A percentile compares a stretch with the other conserved stretches of the same genome.
Evolutionary conservation across 2,797 vertebrate species (phyloP).

Genomic region (Onychomys torridus): DNA sequence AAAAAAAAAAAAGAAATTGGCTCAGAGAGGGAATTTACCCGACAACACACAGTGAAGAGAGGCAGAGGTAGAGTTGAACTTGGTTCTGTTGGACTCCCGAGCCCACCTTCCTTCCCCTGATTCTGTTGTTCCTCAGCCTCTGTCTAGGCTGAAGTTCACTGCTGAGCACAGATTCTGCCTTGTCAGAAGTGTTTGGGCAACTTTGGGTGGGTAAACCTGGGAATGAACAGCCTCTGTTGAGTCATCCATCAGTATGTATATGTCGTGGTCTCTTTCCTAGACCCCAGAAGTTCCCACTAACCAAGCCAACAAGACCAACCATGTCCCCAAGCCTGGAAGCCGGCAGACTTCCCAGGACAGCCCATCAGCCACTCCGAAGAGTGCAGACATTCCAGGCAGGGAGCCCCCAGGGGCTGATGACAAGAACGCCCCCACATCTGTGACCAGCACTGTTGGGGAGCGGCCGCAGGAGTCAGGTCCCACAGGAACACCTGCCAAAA

Average conservation of each 20-base stretch:
- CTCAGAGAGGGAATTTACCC: neutral
- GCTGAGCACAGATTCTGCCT: neutral
- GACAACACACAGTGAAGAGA: neutral
- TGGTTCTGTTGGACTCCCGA: neutral
- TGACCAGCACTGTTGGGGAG: slow-evolving; percentile 61
- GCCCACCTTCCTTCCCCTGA: neutral
- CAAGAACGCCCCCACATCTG: neutral
- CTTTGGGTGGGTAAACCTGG: neutral
- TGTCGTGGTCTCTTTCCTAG: slow-evolving; percentile 62
- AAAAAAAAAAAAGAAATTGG: neutral
- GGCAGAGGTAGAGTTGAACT: neutral
- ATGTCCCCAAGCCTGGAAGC: neutral
- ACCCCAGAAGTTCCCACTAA: slow-evolving; percentile 68
- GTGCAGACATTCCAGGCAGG: neutral
- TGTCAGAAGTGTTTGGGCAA: neutral
- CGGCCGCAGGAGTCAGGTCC: slow-evolving; percentile 56
- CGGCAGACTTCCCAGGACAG: neutral
- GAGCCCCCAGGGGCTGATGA: neutral
- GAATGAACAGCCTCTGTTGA: fast-evolving
- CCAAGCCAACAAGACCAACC: slow-evolving; percentile 58
- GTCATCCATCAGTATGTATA: neutral
- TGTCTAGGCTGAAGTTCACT: neutral
- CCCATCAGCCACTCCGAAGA: neutral
- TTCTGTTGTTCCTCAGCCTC: neutral
- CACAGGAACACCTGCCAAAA: neutral